Evolutionary conservation across 2,888 invertebrate species (phyloP).

Genomic region (Neoscelio sp.): DNA sequence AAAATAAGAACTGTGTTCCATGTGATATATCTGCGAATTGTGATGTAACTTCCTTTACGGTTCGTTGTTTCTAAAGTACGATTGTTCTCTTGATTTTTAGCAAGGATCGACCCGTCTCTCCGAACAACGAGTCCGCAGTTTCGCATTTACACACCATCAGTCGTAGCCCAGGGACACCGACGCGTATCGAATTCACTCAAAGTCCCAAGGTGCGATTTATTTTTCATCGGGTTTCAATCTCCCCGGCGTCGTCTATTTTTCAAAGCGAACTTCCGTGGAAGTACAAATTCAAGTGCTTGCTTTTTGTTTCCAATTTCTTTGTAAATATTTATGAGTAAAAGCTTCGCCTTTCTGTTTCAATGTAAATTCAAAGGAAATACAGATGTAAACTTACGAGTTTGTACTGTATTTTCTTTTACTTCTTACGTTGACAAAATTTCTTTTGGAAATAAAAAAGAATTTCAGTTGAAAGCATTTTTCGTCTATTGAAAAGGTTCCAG

Average conservation of each 20-base stretch:
- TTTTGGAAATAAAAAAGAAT: too few relatives aligned
- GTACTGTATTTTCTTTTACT: too few relatives aligned
- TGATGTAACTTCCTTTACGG: not conserved
- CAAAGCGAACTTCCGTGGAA: slow-evolving; percentile 14
- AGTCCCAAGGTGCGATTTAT: slow-evolving; percentile 82
- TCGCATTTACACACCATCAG: slow-evolving; percentile 80
- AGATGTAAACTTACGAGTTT: too few relatives aligned
- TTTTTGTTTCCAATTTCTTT: too few relatives aligned
- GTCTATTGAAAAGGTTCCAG: too few relatives aligned
- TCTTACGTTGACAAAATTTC: too few relatives aligned
- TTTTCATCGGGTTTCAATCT: slow-evolving; percentile 39
- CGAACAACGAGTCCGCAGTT: slow-evolving; percentile 81
- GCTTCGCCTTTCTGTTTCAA: too few relatives aligned
- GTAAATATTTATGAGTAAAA: too few relatives aligned
- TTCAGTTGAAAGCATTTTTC: too few relatives aligned
- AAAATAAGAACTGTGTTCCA: slow-evolving; percentile 3
- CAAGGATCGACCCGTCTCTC: slow-evolving; percentile 86
- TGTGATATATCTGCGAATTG: slow-evolving; percentile 11
- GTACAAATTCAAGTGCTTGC: too few relatives aligned
- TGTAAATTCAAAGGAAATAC: too few relatives aligned
- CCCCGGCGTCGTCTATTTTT: slow-evolving; percentile 40
- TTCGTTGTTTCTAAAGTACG: slow-evolving; percentile 13
- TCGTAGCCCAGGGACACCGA: slow-evolving; percentile 82
- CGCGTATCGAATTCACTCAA: slow-evolving; percentile 79
- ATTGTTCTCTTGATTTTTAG: slow-evolving; percentile 79